These are phyloP conservation scores for Elgaria multicarinata DNA, from an alignment of 2,113 vertebrate genomes.

Conservation along the genomic window DNA sequence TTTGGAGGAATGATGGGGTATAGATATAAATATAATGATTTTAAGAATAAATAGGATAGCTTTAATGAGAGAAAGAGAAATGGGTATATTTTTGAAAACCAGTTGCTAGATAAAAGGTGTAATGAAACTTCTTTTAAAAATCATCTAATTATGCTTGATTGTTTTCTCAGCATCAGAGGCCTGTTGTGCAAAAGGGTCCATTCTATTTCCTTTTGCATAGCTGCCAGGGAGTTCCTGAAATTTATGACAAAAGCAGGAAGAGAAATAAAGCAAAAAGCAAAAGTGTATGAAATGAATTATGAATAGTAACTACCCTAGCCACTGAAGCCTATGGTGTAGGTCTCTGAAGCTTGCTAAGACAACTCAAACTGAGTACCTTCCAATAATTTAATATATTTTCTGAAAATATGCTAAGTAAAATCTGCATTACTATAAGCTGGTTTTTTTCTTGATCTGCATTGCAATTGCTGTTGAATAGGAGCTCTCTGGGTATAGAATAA, in stretches of 20 bases:
- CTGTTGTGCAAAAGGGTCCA: background rate
- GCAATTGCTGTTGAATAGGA: slow-evolving; percentile 13
- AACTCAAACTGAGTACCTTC: slow-evolving; percentile 12
- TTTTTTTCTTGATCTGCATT: slow-evolving; percentile 9
- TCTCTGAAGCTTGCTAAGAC: background rate
- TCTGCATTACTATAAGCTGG: background rate
- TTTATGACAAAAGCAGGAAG: background rate
- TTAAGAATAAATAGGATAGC: background rate
- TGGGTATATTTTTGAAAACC: background rate
- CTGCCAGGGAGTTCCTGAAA: background rate
- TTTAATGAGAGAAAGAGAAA: background rate
- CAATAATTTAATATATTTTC: slow-evolving; percentile 10
- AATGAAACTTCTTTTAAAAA: background rate
- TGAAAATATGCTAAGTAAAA: slow-evolving; percentile 12
- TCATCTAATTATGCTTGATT: too few species aligned
- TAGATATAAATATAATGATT: background rate
- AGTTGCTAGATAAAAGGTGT: background rate
- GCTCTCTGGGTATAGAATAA: background rate
- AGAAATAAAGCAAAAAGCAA: slow-evolving; percentile 3
- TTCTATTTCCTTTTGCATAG: background rate
- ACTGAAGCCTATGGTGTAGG: background rate
- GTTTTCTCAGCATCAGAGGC: background rate
- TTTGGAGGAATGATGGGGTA: background rate
- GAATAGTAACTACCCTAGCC: background rate
- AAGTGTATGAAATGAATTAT: background rate